Conservation (phyloP, 2,113 vertebrate genomes). For the Cyanoderma ruficeps region DNA sequence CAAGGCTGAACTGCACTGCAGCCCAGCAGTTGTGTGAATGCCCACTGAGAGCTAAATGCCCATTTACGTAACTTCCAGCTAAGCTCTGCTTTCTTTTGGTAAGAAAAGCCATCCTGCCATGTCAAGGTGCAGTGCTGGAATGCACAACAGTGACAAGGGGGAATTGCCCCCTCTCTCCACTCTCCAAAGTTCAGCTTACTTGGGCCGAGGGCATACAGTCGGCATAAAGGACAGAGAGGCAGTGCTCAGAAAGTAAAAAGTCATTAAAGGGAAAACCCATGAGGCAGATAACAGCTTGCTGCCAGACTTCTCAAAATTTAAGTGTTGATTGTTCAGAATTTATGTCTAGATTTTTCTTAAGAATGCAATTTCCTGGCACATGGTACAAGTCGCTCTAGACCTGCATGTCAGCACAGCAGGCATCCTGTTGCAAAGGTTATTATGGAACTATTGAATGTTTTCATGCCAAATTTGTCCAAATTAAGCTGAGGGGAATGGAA, state of each 20-base stretch:
- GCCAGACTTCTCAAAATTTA: conserved; percentile 67
- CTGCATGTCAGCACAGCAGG: conserved; percentile 66
- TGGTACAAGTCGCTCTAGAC: conserved; percentile 55
- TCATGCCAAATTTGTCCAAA: conserved; percentile 71
- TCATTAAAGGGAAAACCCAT: conserved; percentile 41
- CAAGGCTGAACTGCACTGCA: background rate
- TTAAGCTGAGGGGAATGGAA: conserved; percentile 63
- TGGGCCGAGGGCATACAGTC: background rate
- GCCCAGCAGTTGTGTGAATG: background rate
- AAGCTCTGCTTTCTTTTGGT: background rate
- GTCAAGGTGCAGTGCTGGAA: background rate
- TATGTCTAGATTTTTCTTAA: conserved; percentile 70
- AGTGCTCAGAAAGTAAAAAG: conserved; percentile 25
- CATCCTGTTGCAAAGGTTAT: conserved; percentile 75
- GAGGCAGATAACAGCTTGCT: conserved; percentile 60
- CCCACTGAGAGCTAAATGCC: background rate
- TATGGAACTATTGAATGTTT: conserved; percentile 71
- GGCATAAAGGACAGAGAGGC: background rate
- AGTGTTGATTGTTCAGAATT: conserved; percentile 69
- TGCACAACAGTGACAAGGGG: background rate
- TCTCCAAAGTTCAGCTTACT: background rate
- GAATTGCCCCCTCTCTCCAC: background rate
- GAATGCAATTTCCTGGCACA: conserved; percentile 75
- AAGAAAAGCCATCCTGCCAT: background rate
- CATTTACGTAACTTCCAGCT: background rate